Evolutionary conservation across 2,888 invertebrate species (phyloP), one percentile per base, ranked within the genome.

Genomic region (Carabus problematicus): DNA sequence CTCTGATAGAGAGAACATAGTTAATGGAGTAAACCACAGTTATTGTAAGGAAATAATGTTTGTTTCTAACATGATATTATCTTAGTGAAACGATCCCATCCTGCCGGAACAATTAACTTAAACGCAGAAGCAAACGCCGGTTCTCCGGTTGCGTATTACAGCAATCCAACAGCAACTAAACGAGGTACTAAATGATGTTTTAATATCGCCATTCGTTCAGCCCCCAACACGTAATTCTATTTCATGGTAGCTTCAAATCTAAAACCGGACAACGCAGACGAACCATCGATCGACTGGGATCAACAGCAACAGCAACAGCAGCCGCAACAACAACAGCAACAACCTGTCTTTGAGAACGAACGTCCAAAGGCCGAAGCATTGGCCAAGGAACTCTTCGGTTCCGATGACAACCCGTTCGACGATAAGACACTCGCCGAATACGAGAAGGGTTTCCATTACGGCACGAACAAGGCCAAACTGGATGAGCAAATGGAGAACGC

Each of bases 401-500:
- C 75, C 9, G 77, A 76, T 39, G 76, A 78, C 52, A 74, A 76
- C 45, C 75, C 76, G 14, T 75, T 77, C 69, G 79, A 79, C 54
- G 81, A 81, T 68, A 81, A 81, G 72, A 75, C 79, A 9, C 71
- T 82, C 19, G 73, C 77, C 6, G 81, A 82, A 45, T 82, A 81
- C 72, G 81, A 81, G 70, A 82, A 81, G 71, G 81, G 79, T 16
- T 81, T 78, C 70, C 78, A 78, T 52, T 81, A 81, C 66, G 81
- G 79, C 7, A 77, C 78, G 14, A 79, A 78, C 68, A 79, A 79
- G 67, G 81, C 80, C 40, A 79, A 79, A 69, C 71, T 82, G 70
- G 81, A 82, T 72, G 80, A 82, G 70, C 80, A 80, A 18, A 70
- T 87, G 42, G 86, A 88, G 76, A 88, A 88, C 75, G 85, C 88